A percentile compares a stretch with the other conserved stretches of the same genome.
Conservation (phyloP, 2,797 vertebrate genomes). For the Bryconaethiops microstoma region DNA sequence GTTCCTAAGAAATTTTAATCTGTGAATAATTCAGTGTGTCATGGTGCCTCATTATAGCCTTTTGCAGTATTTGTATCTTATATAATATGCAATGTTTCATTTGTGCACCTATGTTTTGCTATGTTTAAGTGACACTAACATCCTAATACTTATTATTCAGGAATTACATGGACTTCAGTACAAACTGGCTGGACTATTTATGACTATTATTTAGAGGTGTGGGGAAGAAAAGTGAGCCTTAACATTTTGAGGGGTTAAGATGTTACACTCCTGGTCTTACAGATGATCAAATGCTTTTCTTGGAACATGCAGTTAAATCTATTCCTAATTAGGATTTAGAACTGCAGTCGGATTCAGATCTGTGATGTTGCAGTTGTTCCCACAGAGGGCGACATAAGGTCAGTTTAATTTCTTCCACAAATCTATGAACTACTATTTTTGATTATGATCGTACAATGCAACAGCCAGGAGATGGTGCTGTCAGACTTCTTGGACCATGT, state of each 20-base stretch:
- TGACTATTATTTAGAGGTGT: too few species aligned
- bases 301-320: background rate
- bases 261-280: background rate
- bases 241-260: background rate
- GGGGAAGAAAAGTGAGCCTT: too few species aligned
- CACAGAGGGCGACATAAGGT: conserved; percentile 57
- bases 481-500: background rate
- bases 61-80: background rate
- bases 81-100: background rate
- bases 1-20: background rate
- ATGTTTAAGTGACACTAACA: background rate
- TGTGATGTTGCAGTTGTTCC: conserved; percentile 33
- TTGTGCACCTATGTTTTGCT: background rate
- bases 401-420: conserved; percentile 17
- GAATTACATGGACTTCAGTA: too few species aligned
- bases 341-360: background rate
- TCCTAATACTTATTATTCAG: too few species aligned
- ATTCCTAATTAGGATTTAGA: background rate
- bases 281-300: background rate
- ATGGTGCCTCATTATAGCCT: background rate
- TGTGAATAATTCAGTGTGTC: background rate
- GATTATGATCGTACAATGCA: background rate
- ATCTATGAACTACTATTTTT: background rate
- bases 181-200: too few species aligned
- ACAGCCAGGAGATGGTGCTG: conserved; percentile 23